Conservation (phyloP, 2,888 invertebrate species). For the Amblyjoppa proteus region DNA sequence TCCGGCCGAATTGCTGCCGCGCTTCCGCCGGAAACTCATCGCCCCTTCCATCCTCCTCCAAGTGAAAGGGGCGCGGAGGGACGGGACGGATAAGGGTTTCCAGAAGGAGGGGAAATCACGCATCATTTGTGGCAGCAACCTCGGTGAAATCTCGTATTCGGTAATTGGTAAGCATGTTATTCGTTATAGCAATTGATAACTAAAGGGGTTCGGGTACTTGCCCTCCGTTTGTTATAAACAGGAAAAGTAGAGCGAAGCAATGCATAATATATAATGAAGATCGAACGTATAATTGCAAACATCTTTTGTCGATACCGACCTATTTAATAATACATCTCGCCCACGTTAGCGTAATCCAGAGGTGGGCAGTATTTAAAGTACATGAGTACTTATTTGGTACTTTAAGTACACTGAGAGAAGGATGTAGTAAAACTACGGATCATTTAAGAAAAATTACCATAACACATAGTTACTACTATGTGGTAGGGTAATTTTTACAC, state of each 20-base stretch:
- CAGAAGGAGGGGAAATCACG: conserved; percentile 45
- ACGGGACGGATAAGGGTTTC: conserved; percentile 18
- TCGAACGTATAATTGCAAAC: neutral
- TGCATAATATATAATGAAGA: neutral
- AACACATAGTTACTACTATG: too few species aligned
- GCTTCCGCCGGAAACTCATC: conserved; percentile 67
- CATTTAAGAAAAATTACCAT: too few species aligned
- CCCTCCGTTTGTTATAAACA: neutral
- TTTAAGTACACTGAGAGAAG: too few species aligned
- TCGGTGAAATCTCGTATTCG: conserved; percentile 45
- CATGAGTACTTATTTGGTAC: too few species aligned
- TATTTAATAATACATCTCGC: neutral
- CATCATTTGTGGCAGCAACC: conserved; percentile 47
- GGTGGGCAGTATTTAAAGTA: too few species aligned
- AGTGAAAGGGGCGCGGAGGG: conserved; percentile 33
- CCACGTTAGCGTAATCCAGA: neutral
- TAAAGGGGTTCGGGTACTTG: neutral
- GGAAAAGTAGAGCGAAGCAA: neutral
- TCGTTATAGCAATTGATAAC: neutral
- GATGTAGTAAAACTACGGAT: too few species aligned
- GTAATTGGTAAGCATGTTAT: conserved; percentile 42
- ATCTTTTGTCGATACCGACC: neutral
- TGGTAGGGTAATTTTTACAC: too few species aligned
- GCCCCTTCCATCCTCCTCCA: conserved; percentile 49
- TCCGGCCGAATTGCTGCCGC: conserved; percentile 65